Evolutionary conservation across 2,797 vertebrate genomes (phyloP), one percentile per base, ranked within the genome.

Genomic region (Ctenopoma kingsleyae): DNA sequence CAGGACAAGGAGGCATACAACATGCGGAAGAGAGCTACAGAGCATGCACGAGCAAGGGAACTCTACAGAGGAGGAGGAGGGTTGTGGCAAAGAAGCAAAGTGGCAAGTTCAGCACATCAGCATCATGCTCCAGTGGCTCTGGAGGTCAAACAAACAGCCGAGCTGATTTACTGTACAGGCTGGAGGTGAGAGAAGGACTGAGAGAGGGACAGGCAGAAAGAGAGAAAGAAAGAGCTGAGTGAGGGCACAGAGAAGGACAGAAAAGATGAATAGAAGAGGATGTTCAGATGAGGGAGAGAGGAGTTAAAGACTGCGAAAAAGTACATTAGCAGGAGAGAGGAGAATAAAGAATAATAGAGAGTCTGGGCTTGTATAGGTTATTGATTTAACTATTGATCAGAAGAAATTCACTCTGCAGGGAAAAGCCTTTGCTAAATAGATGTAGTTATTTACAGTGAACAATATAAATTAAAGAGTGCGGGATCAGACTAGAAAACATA

Each of bases 141-240:
- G 82, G 87, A 89, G 92, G 88, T 93, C 83, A 90, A 90, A 85
- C 7, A 17, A 83, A 73, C 80, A 77, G 80, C 75, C 46, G 30
- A 57, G 67, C 70, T 86, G 87, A 91, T 90, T 91, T 89, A 89
- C 80, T 58, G 81, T 71, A 74, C 22, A 11, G 61, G 30, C 57
- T 62, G 66, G 66, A 76, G 71, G 71, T 71, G 80, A 83, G 67
- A 35, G 48, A 41, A 56, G 30, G 30, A 32, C 30, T 71, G 80
- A 83, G 64, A 35, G 48, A 46, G 60, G 30, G 30, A 32, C 30
- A 32, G 30, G 30, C 30, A 32, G 27, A 30, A 9, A 7, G 2
- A 19, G 43, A 19, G 22, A 13, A 47, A 57, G 66, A 78, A 49
- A 67, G 46, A 63, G 56, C 69, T 66, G 81, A 85, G 58, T 3